Conservation (phyloP, 1,140 invertebrate species). For the Euura saliciscinereae region DNA sequence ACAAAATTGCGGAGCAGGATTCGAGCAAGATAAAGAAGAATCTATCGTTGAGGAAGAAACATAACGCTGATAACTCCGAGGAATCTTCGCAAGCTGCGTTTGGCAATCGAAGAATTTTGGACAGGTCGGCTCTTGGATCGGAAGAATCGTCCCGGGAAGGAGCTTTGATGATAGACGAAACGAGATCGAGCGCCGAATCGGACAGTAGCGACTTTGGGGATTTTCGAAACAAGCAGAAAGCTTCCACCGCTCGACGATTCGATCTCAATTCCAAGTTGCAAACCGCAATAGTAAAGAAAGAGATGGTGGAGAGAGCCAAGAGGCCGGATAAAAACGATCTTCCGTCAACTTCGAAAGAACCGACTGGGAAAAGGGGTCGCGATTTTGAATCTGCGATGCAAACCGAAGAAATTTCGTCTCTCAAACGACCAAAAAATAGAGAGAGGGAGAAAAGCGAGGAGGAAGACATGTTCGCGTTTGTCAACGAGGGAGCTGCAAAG, state of each 20-base stretch:
- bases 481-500: background rate
- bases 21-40: background rate
- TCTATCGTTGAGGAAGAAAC: background rate
- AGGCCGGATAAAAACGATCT: too few species aligned
- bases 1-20: background rate
- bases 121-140: background rate
- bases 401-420: too few species aligned
- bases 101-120: background rate
- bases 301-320: too few species aligned
- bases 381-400: too few species aligned
- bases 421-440: too few species aligned
- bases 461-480: background rate
- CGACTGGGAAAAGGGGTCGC: too few species aligned
- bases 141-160: background rate
- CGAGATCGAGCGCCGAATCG: background rate
- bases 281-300: too few species aligned
- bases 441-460: background rate
- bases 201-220: background rate
- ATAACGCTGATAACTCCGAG: background rate
- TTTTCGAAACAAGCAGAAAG: too few species aligned
- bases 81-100: too few species aligned
- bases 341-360: too few species aligned
- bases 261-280: too few species aligned
- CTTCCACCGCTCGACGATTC: too few species aligned
- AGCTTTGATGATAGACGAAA: background rate